Base-by-base conservation (phyloP, 2,797 vertebrate genomes). In the Sparus aurata region DNA sequence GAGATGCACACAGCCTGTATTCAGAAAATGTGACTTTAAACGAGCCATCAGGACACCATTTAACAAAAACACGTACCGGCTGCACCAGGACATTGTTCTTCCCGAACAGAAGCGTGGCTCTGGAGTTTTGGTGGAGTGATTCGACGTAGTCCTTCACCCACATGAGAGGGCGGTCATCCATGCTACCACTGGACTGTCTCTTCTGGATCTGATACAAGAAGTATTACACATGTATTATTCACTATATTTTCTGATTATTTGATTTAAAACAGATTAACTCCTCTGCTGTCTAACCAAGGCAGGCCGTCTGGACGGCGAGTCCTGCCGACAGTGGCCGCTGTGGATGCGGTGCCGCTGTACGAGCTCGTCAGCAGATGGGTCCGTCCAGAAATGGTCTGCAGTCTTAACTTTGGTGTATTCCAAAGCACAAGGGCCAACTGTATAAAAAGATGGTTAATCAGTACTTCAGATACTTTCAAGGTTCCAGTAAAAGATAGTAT, bases 331-430 rank as follows among this genome's bases (percentile, higher is more conserved):
- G 86, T 98, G 96, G 0, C 97, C 96, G 53, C 98, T 97, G 89
- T 99, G 98, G 87, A 99, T 99, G 2, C 98, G 97, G 84, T 99
- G 98, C 62, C 98, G 95, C 92, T 99, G 98, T 0, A 99, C 98
- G 0, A 99, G 95, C 90, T 99, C 98, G 0, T 99, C 98, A 0
- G 98, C 98, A 0, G 98, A 99, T 0, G 98, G 98, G 76, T 99
- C 98, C 0, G 98, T 99, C 98, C 98, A 99, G 95, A 98, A 99
- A 90, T 99, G 98, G 79, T 99, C 98, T 0, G 98, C 97, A 0
- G 98, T 99, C 95, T 99, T 99, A 90, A 99, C 98, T 95, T 98
- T 99, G 0, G 98, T 99, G 92, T 98, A 99, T 77, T 99, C 98
- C 91, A 99, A 85, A 0, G 98, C 98, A 58, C 98, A 99, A 6